Evolutionary conservation across 2,888 invertebrate genomes (phyloP).

Genomic region (Melanotus villosus): DNA sequence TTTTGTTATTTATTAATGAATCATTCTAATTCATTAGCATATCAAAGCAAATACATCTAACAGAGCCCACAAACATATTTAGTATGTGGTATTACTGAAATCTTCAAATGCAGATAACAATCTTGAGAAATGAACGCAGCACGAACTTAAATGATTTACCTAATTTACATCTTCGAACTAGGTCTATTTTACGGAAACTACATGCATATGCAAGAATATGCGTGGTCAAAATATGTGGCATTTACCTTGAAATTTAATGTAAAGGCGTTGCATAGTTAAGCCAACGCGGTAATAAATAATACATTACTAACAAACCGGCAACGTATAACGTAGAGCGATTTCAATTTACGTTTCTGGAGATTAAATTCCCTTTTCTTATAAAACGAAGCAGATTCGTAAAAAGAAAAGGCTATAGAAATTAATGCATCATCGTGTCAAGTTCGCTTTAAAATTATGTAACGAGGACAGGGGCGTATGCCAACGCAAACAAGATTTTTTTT

Average conservation of each 20-base stretch:
- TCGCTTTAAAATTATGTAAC: constrained; percentile 3
- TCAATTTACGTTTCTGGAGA: not conserved
- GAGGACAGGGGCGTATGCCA: constrained; percentile 2
- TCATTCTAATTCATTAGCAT: too few relatives aligned
- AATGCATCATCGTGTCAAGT: constrained; percentile 10
- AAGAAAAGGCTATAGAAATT: constrained; percentile 20
- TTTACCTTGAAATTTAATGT: constrained; percentile 12
- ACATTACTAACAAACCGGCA: constrained; percentile 11
- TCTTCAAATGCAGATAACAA: too few relatives aligned
- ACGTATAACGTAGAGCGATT: not conserved
- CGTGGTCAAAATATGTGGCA: not conserved
- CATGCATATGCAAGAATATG: not conserved
- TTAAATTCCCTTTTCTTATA: not conserved
- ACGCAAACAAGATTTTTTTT: not conserved
- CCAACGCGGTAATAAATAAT: constrained; percentile 10
- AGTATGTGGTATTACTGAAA: too few relatives aligned
- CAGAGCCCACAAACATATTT: too few relatives aligned
- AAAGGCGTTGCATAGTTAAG: constrained; percentile 13
- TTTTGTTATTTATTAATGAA: too few relatives aligned
- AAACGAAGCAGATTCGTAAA: not conserved
- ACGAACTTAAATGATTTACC: too few relatives aligned
- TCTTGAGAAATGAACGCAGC: too few relatives aligned
- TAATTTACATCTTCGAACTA: too few relatives aligned
- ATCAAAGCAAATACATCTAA: too few relatives aligned
- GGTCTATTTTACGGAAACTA: not conserved